Percentiles rank a stretch among this genome's conserved stretches.
phyloP scores from a whole-genome alignment of 2,797 vertebrate species.

The Decapterus maruadsi region DNA sequence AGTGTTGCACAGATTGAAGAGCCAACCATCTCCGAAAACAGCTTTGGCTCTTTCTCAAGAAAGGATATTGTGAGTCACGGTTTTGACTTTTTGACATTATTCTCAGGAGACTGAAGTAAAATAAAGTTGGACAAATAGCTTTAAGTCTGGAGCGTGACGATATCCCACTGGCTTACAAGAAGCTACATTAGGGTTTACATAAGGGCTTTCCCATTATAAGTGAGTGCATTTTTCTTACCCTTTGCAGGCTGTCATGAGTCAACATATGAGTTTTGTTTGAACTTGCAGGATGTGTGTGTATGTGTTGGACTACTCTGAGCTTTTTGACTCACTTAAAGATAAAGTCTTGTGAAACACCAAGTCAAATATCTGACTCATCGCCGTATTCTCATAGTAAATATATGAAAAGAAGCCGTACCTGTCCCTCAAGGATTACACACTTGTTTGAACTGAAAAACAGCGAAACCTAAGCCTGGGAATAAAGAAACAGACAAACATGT shows the following conservation, averaged over 20 bases:
- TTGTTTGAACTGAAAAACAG: constrained; percentile 34
- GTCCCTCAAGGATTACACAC: not conserved
- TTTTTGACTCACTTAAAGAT: not conserved
- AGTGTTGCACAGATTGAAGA: not conserved
- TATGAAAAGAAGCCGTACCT: not conserved
- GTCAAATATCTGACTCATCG: constrained; percentile 22
- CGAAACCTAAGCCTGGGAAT: not conserved
- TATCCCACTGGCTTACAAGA: not conserved
- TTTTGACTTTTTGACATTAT: constrained; percentile 21
- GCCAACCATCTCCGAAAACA: not conserved
- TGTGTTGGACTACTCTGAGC: not conserved
- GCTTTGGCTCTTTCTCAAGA: constrained; percentile 2
- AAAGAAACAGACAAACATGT: constrained; percentile 13
- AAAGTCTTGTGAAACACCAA: not conserved
- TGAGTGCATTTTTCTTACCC: not conserved
- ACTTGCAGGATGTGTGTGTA: not conserved
- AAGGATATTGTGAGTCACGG: not conserved
- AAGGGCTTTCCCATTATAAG: not conserved
- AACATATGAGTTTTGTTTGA: constrained; percentile 1
- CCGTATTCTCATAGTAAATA: not conserved
- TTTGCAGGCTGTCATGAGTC: not conserved
- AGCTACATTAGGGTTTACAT: not conserved
- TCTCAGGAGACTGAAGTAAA: constrained; percentile 5
- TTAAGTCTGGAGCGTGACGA: not conserved
- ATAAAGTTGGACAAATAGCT: constrained; percentile 15